These are phyloP conservation scores for Zalophus californianus DNA, from an alignment of 2,797 vertebrate species.

Conservation along the genomic window DNA sequence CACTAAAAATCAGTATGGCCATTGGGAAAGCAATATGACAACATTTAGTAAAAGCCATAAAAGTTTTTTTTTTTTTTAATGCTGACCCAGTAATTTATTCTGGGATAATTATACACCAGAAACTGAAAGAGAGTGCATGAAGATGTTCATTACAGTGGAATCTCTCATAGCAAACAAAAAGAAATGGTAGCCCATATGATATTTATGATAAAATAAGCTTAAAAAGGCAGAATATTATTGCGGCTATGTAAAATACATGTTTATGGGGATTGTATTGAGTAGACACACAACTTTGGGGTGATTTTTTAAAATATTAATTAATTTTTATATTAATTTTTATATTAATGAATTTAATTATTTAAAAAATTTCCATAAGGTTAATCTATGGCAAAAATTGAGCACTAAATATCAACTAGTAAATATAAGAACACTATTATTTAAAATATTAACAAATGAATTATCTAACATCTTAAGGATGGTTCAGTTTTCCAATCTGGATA, in stretches of 20 bases:
- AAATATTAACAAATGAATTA: background rate
- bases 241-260: background rate
- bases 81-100: constrained; percentile 4
- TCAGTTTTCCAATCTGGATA: background rate
- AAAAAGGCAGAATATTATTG: background rate
- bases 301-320: background rate
- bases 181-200: background rate
- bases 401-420: background rate
- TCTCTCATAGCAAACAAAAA: background rate
- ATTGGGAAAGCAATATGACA: background rate
- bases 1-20: background rate
- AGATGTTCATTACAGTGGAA: background rate
- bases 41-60: background rate
- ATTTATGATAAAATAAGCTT: constrained; percentile 15
- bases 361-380: background rate
- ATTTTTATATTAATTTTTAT: background rate
- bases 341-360: background rate
- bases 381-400: background rate
- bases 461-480: background rate
- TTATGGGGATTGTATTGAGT: background rate
- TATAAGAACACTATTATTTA: background rate
- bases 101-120: background rate
- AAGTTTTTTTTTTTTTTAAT: background rate
- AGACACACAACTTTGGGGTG: background rate
- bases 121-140: background rate